These are phyloP conservation scores for Hystrix cristata DNA, from an alignment of 2,113 vertebrate genomes.

Conservation along the genomic window DNA sequence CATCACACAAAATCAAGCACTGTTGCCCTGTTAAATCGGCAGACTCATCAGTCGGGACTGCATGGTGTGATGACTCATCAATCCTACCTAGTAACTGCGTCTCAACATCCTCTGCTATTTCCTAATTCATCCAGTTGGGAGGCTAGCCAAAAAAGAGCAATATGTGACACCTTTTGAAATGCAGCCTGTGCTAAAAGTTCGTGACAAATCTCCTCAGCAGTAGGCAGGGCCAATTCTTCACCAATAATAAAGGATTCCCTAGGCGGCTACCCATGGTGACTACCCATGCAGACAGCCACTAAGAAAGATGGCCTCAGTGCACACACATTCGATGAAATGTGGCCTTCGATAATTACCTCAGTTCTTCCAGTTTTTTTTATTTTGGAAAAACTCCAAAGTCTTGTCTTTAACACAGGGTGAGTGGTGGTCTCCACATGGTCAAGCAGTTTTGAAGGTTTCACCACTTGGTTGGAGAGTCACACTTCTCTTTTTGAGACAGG, in stretches of 20 bases:
- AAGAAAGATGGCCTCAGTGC: not conserved
- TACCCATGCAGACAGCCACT: not conserved
- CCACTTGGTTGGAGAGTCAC: too few species aligned
- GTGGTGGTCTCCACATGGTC: not conserved
- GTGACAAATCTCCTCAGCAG: not conserved
- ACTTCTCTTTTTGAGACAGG: too few species aligned
- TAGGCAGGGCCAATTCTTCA: not conserved
- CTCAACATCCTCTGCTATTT: not conserved
- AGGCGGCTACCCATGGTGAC: not conserved
- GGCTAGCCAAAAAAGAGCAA: not conserved
- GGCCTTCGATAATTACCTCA: not conserved
- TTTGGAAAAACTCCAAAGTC: not conserved
- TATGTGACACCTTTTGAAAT: not conserved
- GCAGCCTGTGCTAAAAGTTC: not conserved
- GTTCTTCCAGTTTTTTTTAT: not conserved
- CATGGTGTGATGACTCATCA: not conserved
- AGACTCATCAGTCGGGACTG: not conserved
- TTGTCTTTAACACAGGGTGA: not conserved
- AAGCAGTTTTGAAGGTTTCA: not conserved
- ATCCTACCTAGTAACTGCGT: not conserved
- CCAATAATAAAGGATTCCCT: not conserved
- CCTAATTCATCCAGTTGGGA: not conserved
- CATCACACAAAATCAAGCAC: not conserved
- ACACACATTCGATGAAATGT: not conserved
- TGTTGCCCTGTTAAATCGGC: not conserved